Evolutionary conservation across 2,797 vertebrate species (phyloP), one percentile per base, ranked within the genome.

Genomic region (Lacerta agilis): DNA sequence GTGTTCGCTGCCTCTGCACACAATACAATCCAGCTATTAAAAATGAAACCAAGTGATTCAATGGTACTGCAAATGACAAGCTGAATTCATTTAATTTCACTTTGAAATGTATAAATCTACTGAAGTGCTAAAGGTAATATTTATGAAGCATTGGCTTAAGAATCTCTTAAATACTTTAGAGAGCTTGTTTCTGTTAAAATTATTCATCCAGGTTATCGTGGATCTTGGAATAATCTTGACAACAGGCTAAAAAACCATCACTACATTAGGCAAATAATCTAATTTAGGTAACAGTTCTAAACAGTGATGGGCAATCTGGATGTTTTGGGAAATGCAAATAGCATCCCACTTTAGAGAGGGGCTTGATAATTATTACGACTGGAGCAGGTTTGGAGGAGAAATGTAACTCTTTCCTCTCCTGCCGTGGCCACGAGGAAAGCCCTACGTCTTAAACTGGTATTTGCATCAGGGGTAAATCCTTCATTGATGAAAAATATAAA

Each of bases 91-190:
- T 88, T 81, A 81, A 89, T 83, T 86, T 76, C 71, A 29, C n/a
- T 77, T 69, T 71, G 85, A 91, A 87, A 89, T 84, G 38, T 81
- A 91, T 87, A 87, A 84, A 88, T 87, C 81, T 76, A 81, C 72
- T 84, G 78, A 76, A 80, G 82, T 89, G 85, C 85, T 75, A 87
- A 87, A 89, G 83, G 86, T 85, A 90, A 88, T 87, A 87, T 87
- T 85, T 88, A 90, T 85, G 83, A 78, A 85, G 86, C 73, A 81
- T 67, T 87, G 86, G 81, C n/a, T 85, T 85, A 77, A 78, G 82
- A 82, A 81, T 85, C 71, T 69, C 78, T 81, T 79, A 87, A 90
- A 90, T 85, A 87, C 72, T 85, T 90, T 79, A 82, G 72, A 85
- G 45, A 80, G 69, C 61, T 82, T 81, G 89, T 43, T 82, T 81